Evolutionary conservation across 2,888 invertebrate genomes (phyloP).

Genomic region (Patella caerulea): DNA sequence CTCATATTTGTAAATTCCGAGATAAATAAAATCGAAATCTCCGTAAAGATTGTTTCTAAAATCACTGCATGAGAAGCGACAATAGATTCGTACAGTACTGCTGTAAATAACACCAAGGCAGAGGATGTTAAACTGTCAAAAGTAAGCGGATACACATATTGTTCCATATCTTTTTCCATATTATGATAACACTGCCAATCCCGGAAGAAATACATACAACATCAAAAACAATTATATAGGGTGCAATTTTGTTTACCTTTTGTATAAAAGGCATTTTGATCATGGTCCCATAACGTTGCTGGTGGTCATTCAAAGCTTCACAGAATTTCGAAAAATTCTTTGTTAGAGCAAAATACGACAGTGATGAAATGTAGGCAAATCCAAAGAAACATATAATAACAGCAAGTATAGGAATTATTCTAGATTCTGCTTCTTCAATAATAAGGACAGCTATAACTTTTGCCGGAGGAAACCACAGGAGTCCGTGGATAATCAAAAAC

Average conservation of each 20-base stretch:
- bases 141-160: not conserved
- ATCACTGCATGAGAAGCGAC: too few species aligned
- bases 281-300: not conserved
- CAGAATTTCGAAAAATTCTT: not conserved
- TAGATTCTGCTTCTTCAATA: not conserved
- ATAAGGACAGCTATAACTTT: not conserved
- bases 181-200: not conserved
- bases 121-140: not conserved
- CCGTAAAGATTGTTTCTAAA: too few species aligned
- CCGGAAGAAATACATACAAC: not conserved
- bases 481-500: too few species aligned
- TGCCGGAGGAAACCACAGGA: too few species aligned
- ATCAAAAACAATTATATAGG: not conserved
- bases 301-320: not conserved
- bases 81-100: too few species aligned
- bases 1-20: not conserved
- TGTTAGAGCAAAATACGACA: not conserved
- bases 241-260: not conserved
- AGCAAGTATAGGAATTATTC: not conserved
- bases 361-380: not conserved
- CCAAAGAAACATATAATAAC: not conserved
- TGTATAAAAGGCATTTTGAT: not conserved
- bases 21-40: too few species aligned
- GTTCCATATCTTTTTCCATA: not conserved
- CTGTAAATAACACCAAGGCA: not conserved